Evolutionary conservation across 2,113 vertebrate species (phyloP), one percentile per base, ranked within the genome.

Genomic region (Calyptomena viridis): DNA sequence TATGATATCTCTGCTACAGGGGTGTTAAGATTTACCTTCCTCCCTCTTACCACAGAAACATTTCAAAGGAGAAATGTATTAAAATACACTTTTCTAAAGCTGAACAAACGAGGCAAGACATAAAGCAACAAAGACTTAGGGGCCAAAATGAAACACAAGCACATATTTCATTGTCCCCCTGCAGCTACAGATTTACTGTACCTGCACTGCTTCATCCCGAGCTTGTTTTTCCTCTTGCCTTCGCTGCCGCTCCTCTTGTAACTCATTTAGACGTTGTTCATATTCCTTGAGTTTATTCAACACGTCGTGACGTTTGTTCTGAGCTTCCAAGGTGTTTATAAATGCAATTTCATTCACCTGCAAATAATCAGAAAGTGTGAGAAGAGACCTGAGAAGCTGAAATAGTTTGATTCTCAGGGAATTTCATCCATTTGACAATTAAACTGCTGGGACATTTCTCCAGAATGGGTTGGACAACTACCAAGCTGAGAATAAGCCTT

Each of bases 261-360:
- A 96, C 79, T 99, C 99, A n/a, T 99, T 99, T 15, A 99, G 98
- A 22, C 99, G 98, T 67, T 99, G 99, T 10, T 99, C 99, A 13
- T 99, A 99, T 31, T 99, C 99, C 82, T 99, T 99, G 16, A 99
- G 97, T 79, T 99, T 99, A 46, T 99, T 99, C 94, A 99, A 72
- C 42, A 99, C 99, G 31, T 99, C 99, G 5, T 99, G 99, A 5
- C 99, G 98, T 75, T 99, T 99, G 97, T 99, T 99, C 96, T 99
- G 99, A 47, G 99, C 99, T 97, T 99, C 99, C n/a, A 99, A 96
- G 6, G 99, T 99, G 97, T 99, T 99, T 93, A 99, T 99, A 92
- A 99, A 99, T 5, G 99, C 99, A 31, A 99, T 99, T 97, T 99
- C 99, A 91, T 99, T 99, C 35, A 99, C 99, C 99, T 99, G 96